Base-by-base conservation (phyloP, 1,140 invertebrate genomes). In the Pectinophora gossypiella region DNA sequence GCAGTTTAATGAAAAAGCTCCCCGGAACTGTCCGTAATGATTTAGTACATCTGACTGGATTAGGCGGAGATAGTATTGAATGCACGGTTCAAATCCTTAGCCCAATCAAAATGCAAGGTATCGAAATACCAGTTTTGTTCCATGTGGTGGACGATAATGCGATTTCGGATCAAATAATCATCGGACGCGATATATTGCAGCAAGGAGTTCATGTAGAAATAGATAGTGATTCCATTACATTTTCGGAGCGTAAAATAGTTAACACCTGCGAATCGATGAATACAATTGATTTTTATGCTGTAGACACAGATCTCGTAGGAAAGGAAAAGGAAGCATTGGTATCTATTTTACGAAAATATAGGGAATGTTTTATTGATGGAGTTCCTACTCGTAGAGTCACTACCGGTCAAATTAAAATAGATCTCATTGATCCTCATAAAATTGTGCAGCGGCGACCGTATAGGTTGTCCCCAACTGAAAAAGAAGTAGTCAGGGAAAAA, bases 401-500 rank as follows among this genome's bases (percentile, higher is more conserved):
- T 1, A 54, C 52, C 4, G 52, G 52, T n/a, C 32, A 48, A 42
- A 2, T 54, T 10, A 54, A 40, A 27, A 48, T 54, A 4, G 22
- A 43, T 7, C 21, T 54, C 2, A 19, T 54, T 13, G 52, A 54
- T n/a, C 35, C 36, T 12, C 38, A 47, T 20, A 47, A 19, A 15
- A 54, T 53, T 1, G 44, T 63, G 7, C 22, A 54, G 15, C 45
- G 42, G 21, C 46, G 56, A 0, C 60, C 56, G 3, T 66, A 66
- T 50, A 40, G 59, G 22, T 45, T 63, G 10, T 56, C 56, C 0
- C 48, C 51, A 12, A 9, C 9, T 20, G 55, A 63, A 56, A 12
- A 27, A 4, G n/a, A 56, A 19, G 51, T 53, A 9, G 48, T 66
- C 2, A 35, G 49, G n/a, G 15, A 51, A 7, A 52, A 64, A 46